Base-by-base conservation (phyloP, 2,888 invertebrate species). In the Marasmarcha lunaedactyla region DNA sequence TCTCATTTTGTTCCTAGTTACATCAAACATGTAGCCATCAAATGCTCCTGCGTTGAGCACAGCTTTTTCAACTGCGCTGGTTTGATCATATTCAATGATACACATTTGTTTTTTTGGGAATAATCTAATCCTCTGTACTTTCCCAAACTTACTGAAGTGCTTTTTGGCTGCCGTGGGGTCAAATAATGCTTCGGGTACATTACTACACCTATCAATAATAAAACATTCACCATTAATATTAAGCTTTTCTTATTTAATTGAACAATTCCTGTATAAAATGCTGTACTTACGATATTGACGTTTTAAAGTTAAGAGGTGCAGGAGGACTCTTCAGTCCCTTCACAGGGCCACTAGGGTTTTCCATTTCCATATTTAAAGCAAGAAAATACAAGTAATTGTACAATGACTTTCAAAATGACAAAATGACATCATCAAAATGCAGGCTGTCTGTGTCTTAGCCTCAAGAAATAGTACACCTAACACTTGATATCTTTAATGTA, bases 81-180 rank as follows among this genome's bases (percentile, higher is more conserved):
- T 85, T 27, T 76, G 86, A 33, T 86, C 85, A 71, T 91, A 94
- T 54, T 90, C 90, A 6, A 93, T 85, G 0, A 88, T 86, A 47
- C 92, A 92, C 48, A 85, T 84, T 42, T 85, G 84, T 37, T 87
- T 87, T 42, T 86, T 88, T 0, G 88, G 87, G 37, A 87, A 86
- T 38, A 91, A 71, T 27, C 86, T 84, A 37, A 93, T 87, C 46
- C 87, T 86, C 10, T 85, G 84, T 1, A 93, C 86, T 33, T 79
- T 84, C 0, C 94, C 94, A 74, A 89, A 94, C 55, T 88, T 87
- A 13, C 86, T 78, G 45, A 92, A 92, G 60, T 91, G 88, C 41
- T 86, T 79, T 50, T 88, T 88, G 0, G 90, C 88, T 14, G 86
- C 63, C 37, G 77, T 61, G 1, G 86, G 59, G 47, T 89, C 87